Evolutionary conservation across 2,113 vertebrate species (phyloP).

Genomic region (Dermatemys mawii): DNA sequence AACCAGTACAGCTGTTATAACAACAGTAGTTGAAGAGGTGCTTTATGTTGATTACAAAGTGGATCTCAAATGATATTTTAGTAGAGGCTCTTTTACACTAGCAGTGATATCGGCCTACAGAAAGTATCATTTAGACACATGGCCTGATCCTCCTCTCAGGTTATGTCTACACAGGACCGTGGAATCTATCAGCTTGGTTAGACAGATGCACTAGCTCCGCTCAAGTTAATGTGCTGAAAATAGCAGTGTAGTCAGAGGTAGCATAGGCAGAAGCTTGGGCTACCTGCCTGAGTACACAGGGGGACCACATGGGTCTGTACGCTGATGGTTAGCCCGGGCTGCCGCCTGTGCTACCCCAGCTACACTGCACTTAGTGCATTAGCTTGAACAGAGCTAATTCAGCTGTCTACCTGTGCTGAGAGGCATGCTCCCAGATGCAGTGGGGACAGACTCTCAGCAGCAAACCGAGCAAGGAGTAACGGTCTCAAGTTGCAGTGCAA

Average conservation of each 20-base stretch:
- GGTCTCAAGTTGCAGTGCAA: too few species aligned
- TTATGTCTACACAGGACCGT: background rate
- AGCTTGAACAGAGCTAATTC: background rate
- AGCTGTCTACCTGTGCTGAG: background rate
- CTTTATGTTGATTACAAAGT: background rate
- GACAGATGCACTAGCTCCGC: background rate
- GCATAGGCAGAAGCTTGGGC: background rate
- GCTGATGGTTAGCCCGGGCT: background rate
- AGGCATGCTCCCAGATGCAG: background rate
- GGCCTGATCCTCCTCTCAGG: background rate
- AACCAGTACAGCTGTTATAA: accelerated
- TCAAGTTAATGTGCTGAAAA: background rate
- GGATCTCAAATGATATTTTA: background rate
- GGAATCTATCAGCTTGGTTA: background rate
- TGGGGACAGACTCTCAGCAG: background rate
- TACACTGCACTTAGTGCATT: background rate
- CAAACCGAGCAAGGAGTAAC: too few species aligned
- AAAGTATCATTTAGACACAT: background rate
- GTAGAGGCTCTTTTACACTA: background rate
- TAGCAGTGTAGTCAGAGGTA: background rate
- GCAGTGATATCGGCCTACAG: background rate
- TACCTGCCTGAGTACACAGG: background rate
- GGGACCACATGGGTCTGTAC: background rate
- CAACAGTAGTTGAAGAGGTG: accelerated
- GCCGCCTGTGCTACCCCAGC: background rate